These are phyloP conservation scores for Argya squamiceps DNA, from an alignment of 2,797 vertebrate genomes.

Conservation along the genomic window DNA sequence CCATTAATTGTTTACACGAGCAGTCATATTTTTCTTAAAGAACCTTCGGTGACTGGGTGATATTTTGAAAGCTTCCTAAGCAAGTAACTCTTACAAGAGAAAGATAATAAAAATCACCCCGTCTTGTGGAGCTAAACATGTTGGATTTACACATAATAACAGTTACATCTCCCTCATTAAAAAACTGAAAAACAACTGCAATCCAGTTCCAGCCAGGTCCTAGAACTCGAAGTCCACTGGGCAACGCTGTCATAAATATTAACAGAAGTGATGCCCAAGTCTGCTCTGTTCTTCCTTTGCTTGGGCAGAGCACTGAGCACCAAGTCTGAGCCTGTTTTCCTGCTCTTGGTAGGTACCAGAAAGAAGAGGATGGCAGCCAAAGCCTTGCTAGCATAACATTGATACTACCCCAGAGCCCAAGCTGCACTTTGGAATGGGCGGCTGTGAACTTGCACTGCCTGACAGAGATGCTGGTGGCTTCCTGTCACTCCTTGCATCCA, in stretches of 20 bases:
- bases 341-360: not conserved
- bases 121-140: not conserved
- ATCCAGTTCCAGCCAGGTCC: not conserved
- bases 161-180: not conserved
- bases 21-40: conserved; percentile 85
- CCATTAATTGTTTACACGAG: conserved; percentile 92
- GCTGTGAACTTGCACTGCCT: not conserved
- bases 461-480: not conserved
- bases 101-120: conserved; percentile 31
- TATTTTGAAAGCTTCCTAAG: conserved; percentile 79
- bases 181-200: not conserved
- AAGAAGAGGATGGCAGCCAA: not conserved
- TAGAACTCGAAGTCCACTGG: not conserved
- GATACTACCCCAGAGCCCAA: accelerated
- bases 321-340: not conserved
- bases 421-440: not conserved
- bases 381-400: accelerated
- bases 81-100: conserved; percentile 44
- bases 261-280: not conserved
- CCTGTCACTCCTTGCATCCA: not conserved
- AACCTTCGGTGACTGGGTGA: conserved; percentile 80
- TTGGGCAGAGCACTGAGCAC: accelerated
- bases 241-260: not conserved
- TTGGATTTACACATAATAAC: not conserved
- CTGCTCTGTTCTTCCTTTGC: not conserved